phyloP scores from a whole-genome alignment of 1,140 invertebrate genomes.

The Lithobius niger region DNA sequence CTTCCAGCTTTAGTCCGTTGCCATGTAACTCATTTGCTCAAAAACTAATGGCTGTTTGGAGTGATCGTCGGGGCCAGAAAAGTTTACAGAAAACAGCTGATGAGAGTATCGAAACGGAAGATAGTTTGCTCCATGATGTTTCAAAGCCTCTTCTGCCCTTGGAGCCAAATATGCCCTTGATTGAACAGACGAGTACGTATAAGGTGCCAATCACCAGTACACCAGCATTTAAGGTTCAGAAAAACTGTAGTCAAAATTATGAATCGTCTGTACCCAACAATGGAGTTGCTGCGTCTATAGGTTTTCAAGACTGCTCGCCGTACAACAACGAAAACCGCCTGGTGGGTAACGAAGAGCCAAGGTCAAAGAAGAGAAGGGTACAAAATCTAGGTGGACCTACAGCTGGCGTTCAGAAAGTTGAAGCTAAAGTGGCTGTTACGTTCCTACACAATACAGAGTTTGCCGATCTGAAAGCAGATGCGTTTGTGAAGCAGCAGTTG shows the following conservation, averaged over 20 bases:
- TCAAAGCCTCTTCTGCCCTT: background rate
- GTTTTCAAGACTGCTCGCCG: background rate
- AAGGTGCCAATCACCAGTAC: background rate
- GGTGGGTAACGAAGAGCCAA: background rate
- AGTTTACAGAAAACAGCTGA: background rate
- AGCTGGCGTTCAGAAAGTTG: background rate
- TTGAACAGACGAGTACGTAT: conserved; percentile 3
- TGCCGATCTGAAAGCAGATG: background rate
- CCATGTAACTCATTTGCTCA: background rate
- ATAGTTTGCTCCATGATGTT: background rate
- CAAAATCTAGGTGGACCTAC: background rate
- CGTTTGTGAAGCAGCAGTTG: background rate
- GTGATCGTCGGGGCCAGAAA: background rate
- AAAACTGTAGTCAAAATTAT: background rate
- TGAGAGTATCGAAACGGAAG: background rate
- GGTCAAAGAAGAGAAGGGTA: background rate
- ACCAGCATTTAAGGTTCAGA: background rate
- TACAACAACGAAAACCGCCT: background rate
- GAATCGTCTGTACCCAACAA: background rate
- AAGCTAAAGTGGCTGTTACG: background rate
- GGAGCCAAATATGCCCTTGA: background rate
- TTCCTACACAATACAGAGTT: background rate
- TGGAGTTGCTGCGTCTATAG: background rate
- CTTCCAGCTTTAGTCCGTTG: background rate
- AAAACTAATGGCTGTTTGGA: background rate